Percentiles rank a stretch among this genome's conserved stretches.
Conservation (phyloP, 1,140 invertebrate genomes). For the Anastrepha ludens region DNA sequence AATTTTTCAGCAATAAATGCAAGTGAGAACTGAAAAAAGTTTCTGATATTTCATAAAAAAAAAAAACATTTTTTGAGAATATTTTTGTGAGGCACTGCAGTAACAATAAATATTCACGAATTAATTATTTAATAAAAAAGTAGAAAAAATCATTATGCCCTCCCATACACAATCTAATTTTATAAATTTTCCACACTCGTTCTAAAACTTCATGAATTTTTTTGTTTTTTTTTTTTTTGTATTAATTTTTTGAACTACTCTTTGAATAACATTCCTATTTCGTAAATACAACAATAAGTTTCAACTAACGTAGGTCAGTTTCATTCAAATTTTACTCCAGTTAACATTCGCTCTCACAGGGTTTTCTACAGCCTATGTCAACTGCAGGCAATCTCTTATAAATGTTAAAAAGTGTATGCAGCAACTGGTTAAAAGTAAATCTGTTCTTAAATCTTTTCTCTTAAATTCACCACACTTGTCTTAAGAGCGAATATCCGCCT, state of each 20-base stretch:
- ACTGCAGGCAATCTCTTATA: neutral
- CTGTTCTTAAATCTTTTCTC: neutral
- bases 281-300: neutral
- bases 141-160: too few relatives aligned
- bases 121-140: too few relatives aligned
- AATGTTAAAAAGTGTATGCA: neutral
- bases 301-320: neutral
- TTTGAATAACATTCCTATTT: neutral
- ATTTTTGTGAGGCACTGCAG: too few relatives aligned
- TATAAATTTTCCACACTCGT: too few relatives aligned
- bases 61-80: too few relatives aligned
- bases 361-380: neutral
- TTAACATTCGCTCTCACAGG: neutral
- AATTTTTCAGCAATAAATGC: too few relatives aligned
- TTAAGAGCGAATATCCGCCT: neutral
- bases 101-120: too few relatives aligned
- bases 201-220: too few relatives aligned
- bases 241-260: neutral
- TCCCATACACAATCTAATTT: too few relatives aligned
- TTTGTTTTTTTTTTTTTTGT: neutral
- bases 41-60: too few relatives aligned
- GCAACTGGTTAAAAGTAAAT: too few relatives aligned
- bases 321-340: neutral
- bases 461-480: slow-evolving; percentile 3
- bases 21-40: too few relatives aligned